Evolutionary conservation across 2,888 invertebrate species (phyloP), one percentile per base, ranked within the genome.

Genomic region (Orthosia gothica): DNA sequence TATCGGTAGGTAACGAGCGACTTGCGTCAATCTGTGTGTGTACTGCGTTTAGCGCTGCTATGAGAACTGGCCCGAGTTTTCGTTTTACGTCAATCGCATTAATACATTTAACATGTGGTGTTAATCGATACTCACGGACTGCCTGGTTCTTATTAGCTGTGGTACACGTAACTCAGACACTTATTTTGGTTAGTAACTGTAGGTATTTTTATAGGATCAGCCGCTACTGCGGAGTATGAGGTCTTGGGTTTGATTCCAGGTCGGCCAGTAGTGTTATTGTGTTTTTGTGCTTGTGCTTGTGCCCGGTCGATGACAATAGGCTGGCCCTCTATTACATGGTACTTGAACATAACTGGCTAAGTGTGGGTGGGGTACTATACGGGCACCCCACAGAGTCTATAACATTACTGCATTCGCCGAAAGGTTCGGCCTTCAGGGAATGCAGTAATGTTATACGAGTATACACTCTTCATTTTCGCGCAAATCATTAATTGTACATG

Each of bases 1-100:
- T 67, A 82, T 86, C 75, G 72, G 77, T 76, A 77, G 79, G 86
- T 72, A 82, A 83, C 66, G 77, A 86, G 70, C 80, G 76, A 90
- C 90, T 92, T 95, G 92, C 95, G 95, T 95, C 95, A 95, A 91
- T 86, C 70, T 68, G 55, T 93, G 92, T 94, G 85, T 95, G 92
- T 85, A 84, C 81, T 89, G 73, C 82, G 83, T 89, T 96, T 96
- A 96, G 94, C 94, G 86, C 79, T 59, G 81, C 73, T 74, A 79
- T 88, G 95, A 88, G 89, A 95, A 95, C 90, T 88, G 86, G 83
- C 89, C 89, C 90, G 91, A 92, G 88, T 90, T 91, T 86, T 86
- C 84, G 84, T 74, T 90, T 91, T 94, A 91, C 93, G 93, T 93
- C 93, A 93, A 89, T 90, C 83, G 82, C 87, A 89, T 90, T 90